phyloP scores from a whole-genome alignment of 2,888 invertebrate species.

The Caenorhabditis parvicauda region DNA sequence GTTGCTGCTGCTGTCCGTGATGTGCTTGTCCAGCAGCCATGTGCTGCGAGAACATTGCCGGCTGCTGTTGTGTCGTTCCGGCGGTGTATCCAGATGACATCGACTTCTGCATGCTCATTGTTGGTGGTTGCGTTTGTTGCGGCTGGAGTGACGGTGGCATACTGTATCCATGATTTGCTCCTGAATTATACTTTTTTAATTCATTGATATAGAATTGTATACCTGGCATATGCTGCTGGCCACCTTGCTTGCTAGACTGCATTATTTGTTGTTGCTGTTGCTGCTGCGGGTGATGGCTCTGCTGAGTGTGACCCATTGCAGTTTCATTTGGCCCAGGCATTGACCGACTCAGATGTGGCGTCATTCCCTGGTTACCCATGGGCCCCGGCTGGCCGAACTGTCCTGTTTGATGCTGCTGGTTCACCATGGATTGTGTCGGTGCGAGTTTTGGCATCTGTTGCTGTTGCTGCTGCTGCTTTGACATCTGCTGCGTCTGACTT shows the following conservation, averaged over 20 bases:
- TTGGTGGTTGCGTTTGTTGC: no score
- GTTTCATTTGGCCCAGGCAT: neutral
- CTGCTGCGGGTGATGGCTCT: constrained; percentile 1
- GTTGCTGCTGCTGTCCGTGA: neutral
- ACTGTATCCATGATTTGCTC: no score
- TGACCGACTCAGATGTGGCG: neutral
- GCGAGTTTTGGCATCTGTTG: constrained; percentile 8
- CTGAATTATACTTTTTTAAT: no score
- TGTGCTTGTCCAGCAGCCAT: neutral
- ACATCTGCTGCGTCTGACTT: constrained; percentile 5
- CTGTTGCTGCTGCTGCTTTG: constrained; percentile 5
- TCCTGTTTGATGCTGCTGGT: neutral
- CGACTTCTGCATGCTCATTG: no score
- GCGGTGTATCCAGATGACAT: neutral
- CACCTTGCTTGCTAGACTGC: constrained; percentile 2
- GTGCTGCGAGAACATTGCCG: neutral
- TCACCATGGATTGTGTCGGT: no score
- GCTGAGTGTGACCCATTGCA: constrained; percentile 1
- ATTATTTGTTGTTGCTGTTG: constrained; percentile 15
- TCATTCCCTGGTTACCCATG: neutral
- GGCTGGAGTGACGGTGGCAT: no score
- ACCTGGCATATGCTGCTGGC: no score
- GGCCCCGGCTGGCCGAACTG: neutral
- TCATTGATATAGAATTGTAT: no score
- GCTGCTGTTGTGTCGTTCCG: neutral